These are phyloP conservation scores for Ophion costatus DNA, from an alignment of 2,888 invertebrate species.

Conservation along the genomic window DNA sequence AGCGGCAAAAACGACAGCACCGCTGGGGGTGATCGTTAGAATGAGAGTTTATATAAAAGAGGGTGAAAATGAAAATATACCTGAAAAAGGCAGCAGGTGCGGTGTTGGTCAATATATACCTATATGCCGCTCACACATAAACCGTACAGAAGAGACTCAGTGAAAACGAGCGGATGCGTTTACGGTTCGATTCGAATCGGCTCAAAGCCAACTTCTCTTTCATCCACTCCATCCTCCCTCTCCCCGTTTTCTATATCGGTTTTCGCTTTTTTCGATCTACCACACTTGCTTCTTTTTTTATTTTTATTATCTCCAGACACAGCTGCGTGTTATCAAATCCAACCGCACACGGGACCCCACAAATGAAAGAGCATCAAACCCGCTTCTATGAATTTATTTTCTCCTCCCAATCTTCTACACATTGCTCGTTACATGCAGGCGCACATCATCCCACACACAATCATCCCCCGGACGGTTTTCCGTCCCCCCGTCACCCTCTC, in stretches of 20 bases:
- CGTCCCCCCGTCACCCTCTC: neutral
- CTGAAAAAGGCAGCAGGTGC: conserved; percentile 54
- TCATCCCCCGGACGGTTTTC: neutral
- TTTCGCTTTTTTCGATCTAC: conserved; percentile 47
- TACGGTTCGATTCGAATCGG: conserved; percentile 67
- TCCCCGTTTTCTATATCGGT: conserved; percentile 16
- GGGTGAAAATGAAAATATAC: conserved; percentile 65
- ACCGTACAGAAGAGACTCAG: conserved; percentile 29
- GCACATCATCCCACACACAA: conserved; percentile 36
- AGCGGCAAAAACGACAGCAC: conserved; percentile 37
- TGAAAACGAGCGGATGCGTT: conserved; percentile 63
- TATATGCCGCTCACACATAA: conserved; percentile 26
- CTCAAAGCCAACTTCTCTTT: conserved; percentile 65
- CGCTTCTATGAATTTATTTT: conserved; percentile 34
- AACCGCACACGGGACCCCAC: conserved; percentile 59
- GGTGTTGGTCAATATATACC: conserved; percentile 13
- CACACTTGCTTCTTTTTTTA: conserved; percentile 34
- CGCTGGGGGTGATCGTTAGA: conserved; percentile 51
- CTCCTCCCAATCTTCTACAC: conserved; percentile 15
- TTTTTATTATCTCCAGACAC: conserved; percentile 55
- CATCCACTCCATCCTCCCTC: conserved; percentile 40
- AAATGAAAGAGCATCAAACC: conserved; percentile 62
- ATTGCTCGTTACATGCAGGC: conserved; percentile 10
- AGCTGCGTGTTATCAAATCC: conserved; percentile 66
- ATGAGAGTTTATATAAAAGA: conserved; percentile 47